phyloP scores from a whole-genome alignment of 2,113 vertebrate genomes.

The Chrysemys picta region DNA sequence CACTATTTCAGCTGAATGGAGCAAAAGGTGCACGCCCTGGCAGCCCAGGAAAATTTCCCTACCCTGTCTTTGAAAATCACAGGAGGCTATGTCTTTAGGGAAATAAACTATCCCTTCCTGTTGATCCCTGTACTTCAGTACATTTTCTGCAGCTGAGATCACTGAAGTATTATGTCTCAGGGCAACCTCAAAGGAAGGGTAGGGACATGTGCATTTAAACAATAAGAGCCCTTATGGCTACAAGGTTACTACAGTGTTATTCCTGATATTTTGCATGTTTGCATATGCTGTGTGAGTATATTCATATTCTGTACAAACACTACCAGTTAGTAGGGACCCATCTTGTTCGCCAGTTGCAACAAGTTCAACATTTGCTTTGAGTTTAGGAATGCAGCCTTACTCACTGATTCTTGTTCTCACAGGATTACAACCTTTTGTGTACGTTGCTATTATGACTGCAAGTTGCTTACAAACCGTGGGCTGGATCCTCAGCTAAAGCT shows the following conservation, averaged over 20 bases:
- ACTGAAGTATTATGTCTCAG: neutral
- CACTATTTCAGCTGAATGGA: neutral
- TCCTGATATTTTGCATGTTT: neutral
- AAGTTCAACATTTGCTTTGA: neutral
- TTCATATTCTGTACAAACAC: neutral
- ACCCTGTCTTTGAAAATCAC: neutral
- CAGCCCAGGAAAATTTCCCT: neutral
- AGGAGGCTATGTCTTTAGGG: neutral
- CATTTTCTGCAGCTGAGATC: neutral
- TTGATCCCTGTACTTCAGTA: neutral
- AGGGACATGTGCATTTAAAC: neutral
- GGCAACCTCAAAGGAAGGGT: neutral
- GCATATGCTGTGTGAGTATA: neutral
- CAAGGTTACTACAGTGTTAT: neutral
- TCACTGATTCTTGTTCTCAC: neutral
- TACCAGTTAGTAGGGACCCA: neutral
- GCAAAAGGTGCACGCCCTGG: neutral
- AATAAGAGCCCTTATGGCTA: neutral
- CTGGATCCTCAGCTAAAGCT: neutral
- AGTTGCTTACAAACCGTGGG: neutral
- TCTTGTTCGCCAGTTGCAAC: neutral
- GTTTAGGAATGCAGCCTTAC: neutral
- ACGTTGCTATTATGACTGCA: accelerated
- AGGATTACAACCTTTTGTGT: neutral
- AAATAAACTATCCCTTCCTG: neutral